These are phyloP conservation scores for Ochropleura plecta DNA, from an alignment of 2,888 invertebrate genomes.

Conservation along the genomic window DNA sequence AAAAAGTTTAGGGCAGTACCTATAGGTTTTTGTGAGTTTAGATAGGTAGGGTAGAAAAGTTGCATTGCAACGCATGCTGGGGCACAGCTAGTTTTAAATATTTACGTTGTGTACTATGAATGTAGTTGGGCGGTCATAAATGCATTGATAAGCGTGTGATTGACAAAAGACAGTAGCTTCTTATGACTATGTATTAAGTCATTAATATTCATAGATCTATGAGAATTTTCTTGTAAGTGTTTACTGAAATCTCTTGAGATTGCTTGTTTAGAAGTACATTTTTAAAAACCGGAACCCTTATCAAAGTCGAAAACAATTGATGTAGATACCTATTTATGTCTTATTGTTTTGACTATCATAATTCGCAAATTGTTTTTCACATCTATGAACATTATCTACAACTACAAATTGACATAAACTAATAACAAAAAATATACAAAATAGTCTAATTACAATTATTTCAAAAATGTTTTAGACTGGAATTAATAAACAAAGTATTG, in stretches of 20 bases:
- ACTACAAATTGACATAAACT: too few relatives aligned
- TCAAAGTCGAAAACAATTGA: too few relatives aligned
- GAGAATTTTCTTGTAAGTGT: slow-evolving; percentile 55
- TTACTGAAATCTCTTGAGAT: slow-evolving; percentile 25
- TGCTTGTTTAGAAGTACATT: slow-evolving; percentile 35
- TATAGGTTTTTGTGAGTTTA: too few relatives aligned
- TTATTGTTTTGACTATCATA: too few relatives aligned
- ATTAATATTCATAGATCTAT: slow-evolving; percentile 66
- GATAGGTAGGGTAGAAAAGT: too few relatives aligned
- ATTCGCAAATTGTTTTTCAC: too few relatives aligned
- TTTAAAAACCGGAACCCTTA: too few relatives aligned
- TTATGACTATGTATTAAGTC: slow-evolving; percentile 52
- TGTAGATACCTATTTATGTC: too few relatives aligned
- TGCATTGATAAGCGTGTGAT: slow-evolving; percentile 50
- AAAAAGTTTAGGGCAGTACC: too few relatives aligned
- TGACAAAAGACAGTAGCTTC: slow-evolving; percentile 55
- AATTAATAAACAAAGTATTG: not conserved
- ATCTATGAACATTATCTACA: too few relatives aligned
- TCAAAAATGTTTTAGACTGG: not conserved
- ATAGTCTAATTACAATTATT: not conserved
- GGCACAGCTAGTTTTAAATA: slow-evolving; percentile 4
- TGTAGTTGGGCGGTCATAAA: slow-evolving; percentile 24
- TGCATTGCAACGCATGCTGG: too few relatives aligned
- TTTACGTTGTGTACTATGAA: not conserved
- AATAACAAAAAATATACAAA: too few relatives aligned